These are phyloP conservation scores for Nothura maculosa DNA, from an alignment of 2,797 vertebrate species.

Conservation along the genomic window DNA sequence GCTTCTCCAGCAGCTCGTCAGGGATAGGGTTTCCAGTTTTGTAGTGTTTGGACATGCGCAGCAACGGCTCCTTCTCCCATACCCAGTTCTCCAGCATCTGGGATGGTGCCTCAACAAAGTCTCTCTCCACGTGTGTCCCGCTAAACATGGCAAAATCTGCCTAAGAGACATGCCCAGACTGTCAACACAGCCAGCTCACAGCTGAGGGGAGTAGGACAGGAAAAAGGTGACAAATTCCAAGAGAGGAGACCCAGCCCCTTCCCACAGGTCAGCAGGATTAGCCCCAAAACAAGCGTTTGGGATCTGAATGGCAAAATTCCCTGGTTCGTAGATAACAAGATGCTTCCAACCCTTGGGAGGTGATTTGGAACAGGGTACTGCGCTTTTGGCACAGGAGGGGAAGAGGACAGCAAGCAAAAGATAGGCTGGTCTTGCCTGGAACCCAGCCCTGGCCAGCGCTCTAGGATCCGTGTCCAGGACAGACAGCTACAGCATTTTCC, in stretches of 20 bases:
- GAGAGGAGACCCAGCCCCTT: not conserved
- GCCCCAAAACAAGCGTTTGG: not conserved
- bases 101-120: conserved; percentile 96
- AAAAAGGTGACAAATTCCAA: rapidly evolving
- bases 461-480: too few species aligned
- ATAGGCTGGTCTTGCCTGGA: not conserved
- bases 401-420: not conserved
- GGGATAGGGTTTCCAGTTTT: conserved; percentile 87
- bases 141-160: conserved; percentile 97
- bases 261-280: too few species aligned
- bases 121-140: conserved; percentile 94
- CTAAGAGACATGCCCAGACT: conserved; percentile 61
- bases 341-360: too few species aligned
- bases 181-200: not conserved
- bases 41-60: conserved; percentile 94
- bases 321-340: not conserved
- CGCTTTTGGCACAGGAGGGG: not conserved
- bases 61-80: conserved; percentile 94
- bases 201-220: rapidly evolving
- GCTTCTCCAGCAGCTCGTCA: conserved; percentile 90
- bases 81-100: conserved; percentile 99
- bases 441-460: not conserved
- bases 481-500: not conserved
- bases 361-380: not conserved
- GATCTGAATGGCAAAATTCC: not conserved